These are phyloP conservation scores for Choristoneura rosaceana DNA, from an alignment of 2,888 invertebrate genomes.

Conservation along the genomic window DNA sequence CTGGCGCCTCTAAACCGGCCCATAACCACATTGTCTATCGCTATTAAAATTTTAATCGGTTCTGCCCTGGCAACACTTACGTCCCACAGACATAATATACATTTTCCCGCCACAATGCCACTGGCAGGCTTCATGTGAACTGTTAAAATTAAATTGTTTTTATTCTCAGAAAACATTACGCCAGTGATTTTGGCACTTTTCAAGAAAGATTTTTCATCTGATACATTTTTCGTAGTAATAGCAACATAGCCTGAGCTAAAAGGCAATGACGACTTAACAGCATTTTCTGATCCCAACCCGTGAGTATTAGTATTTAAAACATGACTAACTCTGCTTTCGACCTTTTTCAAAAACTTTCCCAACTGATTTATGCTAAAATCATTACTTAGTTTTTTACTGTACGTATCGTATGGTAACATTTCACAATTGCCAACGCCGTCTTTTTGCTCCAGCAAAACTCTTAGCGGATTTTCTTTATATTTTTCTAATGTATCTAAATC, in stretches of 20 bases:
- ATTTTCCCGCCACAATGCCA: conserved; percentile 51
- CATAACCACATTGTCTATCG: conserved; percentile 66
- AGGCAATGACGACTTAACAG: conserved; percentile 59
- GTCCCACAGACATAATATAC: conserved; percentile 74
- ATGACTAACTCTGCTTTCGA: conserved; percentile 63
- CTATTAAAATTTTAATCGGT: conserved; percentile 68
- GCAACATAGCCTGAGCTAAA: conserved; percentile 71
- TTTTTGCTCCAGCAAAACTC: conserved; percentile 77
- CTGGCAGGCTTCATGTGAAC: conserved; percentile 59
- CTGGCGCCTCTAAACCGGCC: conserved; percentile 64
- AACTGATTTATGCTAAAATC: conserved; percentile 60
- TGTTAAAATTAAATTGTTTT: conserved; percentile 68
- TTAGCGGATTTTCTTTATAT: conserved; percentile 67
- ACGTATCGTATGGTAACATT: conserved; percentile 68
- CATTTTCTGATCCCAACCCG: conserved; percentile 54
- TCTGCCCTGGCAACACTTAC: conserved; percentile 64
- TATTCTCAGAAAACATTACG: conserved; percentile 65
- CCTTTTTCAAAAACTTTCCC: conserved; percentile 69
- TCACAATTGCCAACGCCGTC: conserved; percentile 68
- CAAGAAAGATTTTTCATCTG: conserved; percentile 55
- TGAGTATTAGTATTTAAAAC: conserved; percentile 65
- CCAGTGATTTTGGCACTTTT: conserved; percentile 60
- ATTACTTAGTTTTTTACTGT: conserved; percentile 66
- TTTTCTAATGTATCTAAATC: conserved; percentile 53
- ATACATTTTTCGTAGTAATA: conserved; percentile 57